These are phyloP conservation scores for Bombus fervidus DNA, from an alignment of 1,140 invertebrate genomes.

Conservation along the genomic window DNA sequence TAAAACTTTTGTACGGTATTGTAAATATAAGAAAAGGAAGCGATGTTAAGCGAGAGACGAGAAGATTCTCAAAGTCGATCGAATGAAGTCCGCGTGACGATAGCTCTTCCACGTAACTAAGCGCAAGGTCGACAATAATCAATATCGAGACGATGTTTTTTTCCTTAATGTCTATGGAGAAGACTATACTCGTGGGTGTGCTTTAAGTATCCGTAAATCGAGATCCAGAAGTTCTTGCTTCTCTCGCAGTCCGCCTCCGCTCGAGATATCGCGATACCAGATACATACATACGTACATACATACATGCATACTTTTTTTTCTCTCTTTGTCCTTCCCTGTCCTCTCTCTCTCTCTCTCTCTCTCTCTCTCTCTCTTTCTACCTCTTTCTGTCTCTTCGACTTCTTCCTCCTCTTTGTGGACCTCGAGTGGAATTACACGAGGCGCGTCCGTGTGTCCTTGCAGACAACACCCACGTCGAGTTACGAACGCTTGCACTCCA, in stretches of 20 bases:
- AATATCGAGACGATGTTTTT: not conserved
- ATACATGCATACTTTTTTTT: not conserved
- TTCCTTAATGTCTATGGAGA: not conserved
- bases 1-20: not conserved
- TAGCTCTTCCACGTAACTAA: not conserved
- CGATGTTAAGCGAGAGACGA: not conserved
- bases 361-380: not conserved
- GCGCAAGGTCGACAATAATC: conserved; percentile 38
- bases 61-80: not conserved
- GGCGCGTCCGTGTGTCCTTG: conserved; percentile 54
- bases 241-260: conserved; percentile 33
- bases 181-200: conserved; percentile 48
- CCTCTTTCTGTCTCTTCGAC: not conserved
- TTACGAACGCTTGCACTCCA: conserved; percentile 33
- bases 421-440: conserved; percentile 40
- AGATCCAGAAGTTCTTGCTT: conserved; percentile 50
- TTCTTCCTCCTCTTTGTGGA: not conserved
- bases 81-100: not conserved
- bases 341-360: not conserved
- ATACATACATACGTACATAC: not conserved
- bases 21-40: not conserved
- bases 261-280: conserved; percentile 45
- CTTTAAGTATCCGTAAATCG: conserved; percentile 53
- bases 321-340: not conserved
- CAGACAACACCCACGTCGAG: conserved; percentile 51